Base-by-base conservation (phyloP, 2,888 invertebrate species). In the Ptychoptera contaminata region DNA sequence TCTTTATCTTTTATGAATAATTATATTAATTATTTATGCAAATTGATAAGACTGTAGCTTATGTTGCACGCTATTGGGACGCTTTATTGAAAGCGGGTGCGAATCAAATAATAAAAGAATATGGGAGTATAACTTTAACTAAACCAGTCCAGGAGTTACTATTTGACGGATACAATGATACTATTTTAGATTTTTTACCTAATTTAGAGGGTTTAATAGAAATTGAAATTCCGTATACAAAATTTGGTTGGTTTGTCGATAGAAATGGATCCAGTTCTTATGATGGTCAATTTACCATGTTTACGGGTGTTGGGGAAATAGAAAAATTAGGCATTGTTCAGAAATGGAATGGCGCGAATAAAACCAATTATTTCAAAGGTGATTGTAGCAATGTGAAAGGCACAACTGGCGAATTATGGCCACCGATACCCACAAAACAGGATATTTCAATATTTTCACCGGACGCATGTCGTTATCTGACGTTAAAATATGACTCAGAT, bases 231-330 rank as follows among this genome's bases (percentile, higher is more conserved):
- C 84, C 84, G 0, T 82, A 72, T 54, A 77, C 74, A 32, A 81
- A 74, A 55, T 91, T 93, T 61, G 92, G 83, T 9, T 88, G 90
- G 84, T 85, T 92, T 59, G 70, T 62, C 8, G 68, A 87, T 81
- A 76, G 88, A 50, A 90, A 90, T 60, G 70, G 67, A 30, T 81
- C 83, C 0, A 61, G 70, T 31, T 70, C 72, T 1, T 85, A 73
- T 56, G 90, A 90, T 60, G 90, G 90, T 1, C 66, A 72, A 0
- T 85, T 81, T 57, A 79, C 78, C 43, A 82, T 90, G 70, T 72
- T 76, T 52, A 84, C 83, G 0, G 91, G 91, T 1, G 67, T 65
- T 2, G 59, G 66, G 8, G 74, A 82, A 54, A 71, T 87, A 44
- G 60, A 68, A 0, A 66, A 74, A 46, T 62, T 87, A 35, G 86